Evolutionary conservation across 53 echinoderm and acorn worm genomes (phyloP).

Genomic region (Holothuria scabra): DNA sequence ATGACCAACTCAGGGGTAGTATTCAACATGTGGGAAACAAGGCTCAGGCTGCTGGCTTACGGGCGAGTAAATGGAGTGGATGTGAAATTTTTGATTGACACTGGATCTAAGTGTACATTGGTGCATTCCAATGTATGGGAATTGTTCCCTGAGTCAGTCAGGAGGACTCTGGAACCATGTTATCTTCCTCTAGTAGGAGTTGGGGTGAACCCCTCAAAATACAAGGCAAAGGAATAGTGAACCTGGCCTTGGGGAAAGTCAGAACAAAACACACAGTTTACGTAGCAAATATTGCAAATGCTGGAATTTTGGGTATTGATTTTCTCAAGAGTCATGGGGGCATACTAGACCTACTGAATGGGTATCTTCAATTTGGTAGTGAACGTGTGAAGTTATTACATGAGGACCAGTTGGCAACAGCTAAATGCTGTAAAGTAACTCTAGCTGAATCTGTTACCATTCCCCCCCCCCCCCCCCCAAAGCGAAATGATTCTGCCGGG

Average conservation of each 20-base stretch:
- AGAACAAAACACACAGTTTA: not conserved
- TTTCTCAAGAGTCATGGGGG: too few relatives aligned
- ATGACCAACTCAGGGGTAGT: not conserved
- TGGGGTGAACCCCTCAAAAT: not conserved
- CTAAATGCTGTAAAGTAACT: too few relatives aligned
- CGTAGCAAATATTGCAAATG: not conserved
- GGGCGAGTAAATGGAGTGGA: not conserved
- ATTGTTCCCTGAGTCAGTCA: too few relatives aligned
- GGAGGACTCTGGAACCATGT: too few relatives aligned
- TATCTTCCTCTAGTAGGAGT: slow-evolving; percentile 1
- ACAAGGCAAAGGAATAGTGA: too few relatives aligned
- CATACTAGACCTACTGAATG: too few relatives aligned
- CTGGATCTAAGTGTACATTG: slow-evolving; percentile 5
- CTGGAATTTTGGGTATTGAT: not conserved
- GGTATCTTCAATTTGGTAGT: too few relatives aligned
- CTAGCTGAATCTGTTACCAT: too few relatives aligned
- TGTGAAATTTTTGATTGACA: slow-evolving; percentile 23
- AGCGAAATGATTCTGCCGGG: not conserved
- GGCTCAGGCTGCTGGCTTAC: not conserved
- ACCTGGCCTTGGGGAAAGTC: too few relatives aligned
- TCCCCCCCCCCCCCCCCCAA: too few relatives aligned
- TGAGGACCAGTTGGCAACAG: too few relatives aligned
- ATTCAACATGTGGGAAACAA: not conserved
- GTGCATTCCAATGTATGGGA: not conserved
- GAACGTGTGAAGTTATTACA: too few relatives aligned